Percentiles rank a stretch among this genome's conserved stretches.
Evolutionary conservation across 2,888 invertebrate species (phyloP).

Genomic region (Maniola hyperantus): DNA sequence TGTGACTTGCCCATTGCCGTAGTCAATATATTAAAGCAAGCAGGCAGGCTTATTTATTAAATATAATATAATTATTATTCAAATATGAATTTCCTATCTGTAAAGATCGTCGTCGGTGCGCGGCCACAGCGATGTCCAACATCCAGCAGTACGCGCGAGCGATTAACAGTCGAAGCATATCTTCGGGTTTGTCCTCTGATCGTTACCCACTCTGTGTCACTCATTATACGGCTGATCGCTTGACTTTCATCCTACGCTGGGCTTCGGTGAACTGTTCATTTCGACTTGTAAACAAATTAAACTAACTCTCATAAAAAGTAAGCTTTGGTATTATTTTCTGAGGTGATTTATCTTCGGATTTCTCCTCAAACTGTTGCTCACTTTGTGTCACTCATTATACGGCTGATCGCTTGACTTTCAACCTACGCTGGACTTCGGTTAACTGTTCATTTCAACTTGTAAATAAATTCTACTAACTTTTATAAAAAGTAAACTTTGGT

Average conservation of each 20-base stretch:
- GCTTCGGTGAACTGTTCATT: slow-evolving; percentile 1
- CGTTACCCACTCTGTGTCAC: slow-evolving; percentile 13
- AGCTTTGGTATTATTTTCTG: background rate
- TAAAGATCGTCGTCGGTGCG: slow-evolving; percentile 83
- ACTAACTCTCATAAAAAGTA: background rate
- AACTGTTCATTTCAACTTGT: background rate
- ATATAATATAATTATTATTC: slow-evolving; percentile 11
- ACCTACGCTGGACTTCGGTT: background rate
- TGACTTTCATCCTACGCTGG: slow-evolving; percentile 25
- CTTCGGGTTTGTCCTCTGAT: slow-evolving; percentile 25
- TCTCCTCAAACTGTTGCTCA: background rate
- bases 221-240: slow-evolving; percentile 14
- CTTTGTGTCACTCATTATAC: slow-evolving; percentile 8
- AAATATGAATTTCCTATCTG: slow-evolving; percentile 37
- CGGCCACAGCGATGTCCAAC: slow-evolving; percentile 84
- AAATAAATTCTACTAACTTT: background rate
- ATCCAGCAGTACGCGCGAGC: slow-evolving; percentile 86
- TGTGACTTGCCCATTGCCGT: too few species aligned
- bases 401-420: background rate
- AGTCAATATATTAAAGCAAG: too few species aligned
- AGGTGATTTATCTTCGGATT: background rate
- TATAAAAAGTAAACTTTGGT: background rate
- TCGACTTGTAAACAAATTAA: background rate
- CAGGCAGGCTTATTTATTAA: too few species aligned
- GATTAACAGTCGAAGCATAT: slow-evolving; percentile 56